Percentiles rank a stretch among this genome's conserved stretches.
Conservation (phyloP, 2,888 invertebrate species). For the Dryadula phaetusa region DNA sequence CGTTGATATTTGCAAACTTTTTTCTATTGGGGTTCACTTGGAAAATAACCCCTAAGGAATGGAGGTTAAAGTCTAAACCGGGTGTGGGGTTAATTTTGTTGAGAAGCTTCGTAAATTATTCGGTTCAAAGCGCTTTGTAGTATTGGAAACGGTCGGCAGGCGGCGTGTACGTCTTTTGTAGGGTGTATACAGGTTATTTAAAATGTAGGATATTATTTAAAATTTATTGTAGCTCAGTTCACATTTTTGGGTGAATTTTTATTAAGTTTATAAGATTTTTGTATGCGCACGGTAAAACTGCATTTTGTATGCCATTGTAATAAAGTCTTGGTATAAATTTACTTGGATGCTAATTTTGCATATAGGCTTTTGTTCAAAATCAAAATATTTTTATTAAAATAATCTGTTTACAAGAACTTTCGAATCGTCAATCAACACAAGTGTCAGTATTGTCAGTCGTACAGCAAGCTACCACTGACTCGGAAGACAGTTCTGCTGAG, state of each 20-base stretch:
- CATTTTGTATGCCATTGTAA: not conserved
- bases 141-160: constrained; percentile 39
- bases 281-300: not conserved
- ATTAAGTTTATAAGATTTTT: not conserved
- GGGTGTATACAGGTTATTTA: constrained; percentile 6
- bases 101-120: constrained; percentile 49
- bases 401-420: too few species aligned
- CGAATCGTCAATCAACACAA: too few species aligned
- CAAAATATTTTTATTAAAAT: too few species aligned
- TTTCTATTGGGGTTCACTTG: not conserved
- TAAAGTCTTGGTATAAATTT: not conserved
- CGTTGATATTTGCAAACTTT: constrained; percentile 40
- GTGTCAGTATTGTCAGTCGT: too few species aligned
- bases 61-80: constrained; percentile 18
- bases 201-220: constrained; percentile 6
- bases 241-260: constrained; percentile 4
- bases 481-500: too few species aligned
- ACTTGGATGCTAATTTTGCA: too few species aligned
- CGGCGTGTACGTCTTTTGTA: constrained; percentile 40
- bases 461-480: too few species aligned
- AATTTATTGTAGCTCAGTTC: not conserved
- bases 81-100: constrained; percentile 36
- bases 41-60: constrained; percentile 25
- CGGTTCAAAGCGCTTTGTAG: constrained; percentile 47
- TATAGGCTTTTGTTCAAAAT: too few species aligned